Percentiles rank a stretch among this genome's conserved stretches.
These are phyloP conservation scores for Scolanthus callimorphus DNA, from an alignment of 92 coral and sea anemone species.

Conservation along the genomic window DNA sequence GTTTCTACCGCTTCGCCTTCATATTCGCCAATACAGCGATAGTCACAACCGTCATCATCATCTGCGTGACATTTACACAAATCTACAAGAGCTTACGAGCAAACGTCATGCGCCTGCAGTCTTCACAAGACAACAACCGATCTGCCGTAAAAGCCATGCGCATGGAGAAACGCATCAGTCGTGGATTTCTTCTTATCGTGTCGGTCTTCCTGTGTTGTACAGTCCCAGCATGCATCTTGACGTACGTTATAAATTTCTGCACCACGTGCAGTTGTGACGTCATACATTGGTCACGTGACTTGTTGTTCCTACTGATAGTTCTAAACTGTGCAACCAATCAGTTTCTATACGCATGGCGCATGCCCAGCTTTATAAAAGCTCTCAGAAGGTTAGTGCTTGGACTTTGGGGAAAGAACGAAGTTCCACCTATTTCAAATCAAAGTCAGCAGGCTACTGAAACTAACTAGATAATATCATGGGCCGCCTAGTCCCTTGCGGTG, in stretches of 20 bases:
- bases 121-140: background rate
- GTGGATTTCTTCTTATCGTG: constrained; percentile 59
- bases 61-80: constrained; percentile 40
- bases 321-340: constrained; percentile 75
- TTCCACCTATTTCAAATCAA: no score
- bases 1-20: constrained; percentile 51
- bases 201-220: constrained; percentile 53
- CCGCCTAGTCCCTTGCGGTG: no score
- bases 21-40: constrained; percentile 56
- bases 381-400: constrained; percentile 45
- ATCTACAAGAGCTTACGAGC: constrained; percentile 30
- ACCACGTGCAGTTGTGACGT: constrained; percentile 60
- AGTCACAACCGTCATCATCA: constrained; percentile 20
- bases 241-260: constrained; percentile 78
- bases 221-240: constrained; percentile 67
- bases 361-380: constrained; percentile 60
- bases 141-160: constrained; percentile 4
- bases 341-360: constrained; percentile 90
- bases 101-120: constrained; percentile 17
- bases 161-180: constrained; percentile 51
- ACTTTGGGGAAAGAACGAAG: no score
- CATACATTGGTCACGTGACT: constrained; percentile 88
- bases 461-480: no score
- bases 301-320: constrained; percentile 57
- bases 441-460: no score